Evolutionary conservation across 2,888 invertebrate species (phyloP).

Genomic region (Argyresthia albistria): DNA sequence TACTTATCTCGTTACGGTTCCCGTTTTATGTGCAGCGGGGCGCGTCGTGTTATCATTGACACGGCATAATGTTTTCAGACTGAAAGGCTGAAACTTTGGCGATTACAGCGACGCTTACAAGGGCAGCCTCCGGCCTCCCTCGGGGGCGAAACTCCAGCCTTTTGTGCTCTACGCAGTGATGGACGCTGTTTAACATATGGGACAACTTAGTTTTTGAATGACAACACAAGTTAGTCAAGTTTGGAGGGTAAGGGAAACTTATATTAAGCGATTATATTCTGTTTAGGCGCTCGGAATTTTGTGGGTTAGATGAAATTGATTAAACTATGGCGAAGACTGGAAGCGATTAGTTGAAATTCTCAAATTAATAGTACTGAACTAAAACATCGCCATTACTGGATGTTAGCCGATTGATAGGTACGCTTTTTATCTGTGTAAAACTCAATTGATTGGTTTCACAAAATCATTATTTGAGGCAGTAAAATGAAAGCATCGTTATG

Average conservation of each 20-base stretch:
- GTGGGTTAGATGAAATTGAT: no score
- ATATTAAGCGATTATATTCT: not conserved
- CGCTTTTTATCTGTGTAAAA: not conserved
- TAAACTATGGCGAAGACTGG: no score
- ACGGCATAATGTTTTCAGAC: constrained; percentile 1
- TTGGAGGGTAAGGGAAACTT: not conserved
- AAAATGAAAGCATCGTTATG: constrained; percentile 34
- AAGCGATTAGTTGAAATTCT: no score
- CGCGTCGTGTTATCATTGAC: not conserved
- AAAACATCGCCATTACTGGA: no score
- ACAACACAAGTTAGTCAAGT: not conserved
- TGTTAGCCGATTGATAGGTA: no score
- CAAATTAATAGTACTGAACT: no score
- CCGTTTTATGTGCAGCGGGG: not conserved
- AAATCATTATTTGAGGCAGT: constrained; percentile 5
- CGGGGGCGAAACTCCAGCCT: not conserved
- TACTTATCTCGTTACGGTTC: not conserved
- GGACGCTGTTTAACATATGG: not conserved
- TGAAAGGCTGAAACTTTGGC: constrained; percentile 4
- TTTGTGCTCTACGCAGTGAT: constrained; percentile 1
- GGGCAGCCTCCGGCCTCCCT: not conserved
- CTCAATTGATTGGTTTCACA: no score
- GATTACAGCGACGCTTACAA: constrained; percentile 6
- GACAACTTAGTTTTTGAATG: constrained; percentile 2
- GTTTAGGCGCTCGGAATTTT: not conserved